Percentiles rank a stretch among this genome's conserved stretches.
These are phyloP conservation scores for Drosophila tsacasi DNA, from an alignment of 1,140 invertebrate genomes.

Conservation along the genomic window DNA sequence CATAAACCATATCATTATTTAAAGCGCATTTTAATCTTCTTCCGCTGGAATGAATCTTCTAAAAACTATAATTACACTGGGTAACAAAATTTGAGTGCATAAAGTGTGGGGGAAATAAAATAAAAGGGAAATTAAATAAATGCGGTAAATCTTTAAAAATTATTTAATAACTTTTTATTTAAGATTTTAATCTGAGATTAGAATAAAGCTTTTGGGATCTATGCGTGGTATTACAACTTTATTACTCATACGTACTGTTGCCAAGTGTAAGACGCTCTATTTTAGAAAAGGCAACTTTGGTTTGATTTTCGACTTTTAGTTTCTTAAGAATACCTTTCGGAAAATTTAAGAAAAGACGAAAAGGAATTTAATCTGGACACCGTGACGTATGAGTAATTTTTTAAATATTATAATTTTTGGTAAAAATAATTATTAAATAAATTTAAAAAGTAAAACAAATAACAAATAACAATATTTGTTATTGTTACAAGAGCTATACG, in stretches of 20 bases:
- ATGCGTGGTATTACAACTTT: neutral
- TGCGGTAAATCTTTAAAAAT: too few relatives aligned
- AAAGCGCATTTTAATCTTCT: slow-evolving; percentile 28
- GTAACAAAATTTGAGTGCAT: neutral
- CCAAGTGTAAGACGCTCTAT: neutral
- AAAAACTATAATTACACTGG: slow-evolving; percentile 37
- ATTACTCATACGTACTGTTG: slow-evolving; percentile 13
- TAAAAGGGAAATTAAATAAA: too few relatives aligned
- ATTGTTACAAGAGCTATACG: neutral
- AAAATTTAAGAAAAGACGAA: neutral
- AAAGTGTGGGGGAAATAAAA: too few relatives aligned
- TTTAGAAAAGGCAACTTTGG: too few relatives aligned
- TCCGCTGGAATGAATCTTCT: slow-evolving; percentile 20
- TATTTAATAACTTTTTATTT: neutral
- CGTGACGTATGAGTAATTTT: neutral
- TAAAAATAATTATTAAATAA: neutral
- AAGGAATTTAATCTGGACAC: neutral
- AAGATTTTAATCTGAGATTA: neutral
- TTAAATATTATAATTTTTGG: neutral
- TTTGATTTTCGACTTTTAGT: too few relatives aligned
- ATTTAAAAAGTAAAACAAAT: neutral
- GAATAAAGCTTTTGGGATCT: neutral
- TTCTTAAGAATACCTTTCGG: too few relatives aligned
- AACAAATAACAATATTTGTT: too few relatives aligned
- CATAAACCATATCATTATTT: slow-evolving; percentile 41